phyloP scores from a whole-genome alignment of 2,888 invertebrate species.

The Crepidodera aurea region DNA sequence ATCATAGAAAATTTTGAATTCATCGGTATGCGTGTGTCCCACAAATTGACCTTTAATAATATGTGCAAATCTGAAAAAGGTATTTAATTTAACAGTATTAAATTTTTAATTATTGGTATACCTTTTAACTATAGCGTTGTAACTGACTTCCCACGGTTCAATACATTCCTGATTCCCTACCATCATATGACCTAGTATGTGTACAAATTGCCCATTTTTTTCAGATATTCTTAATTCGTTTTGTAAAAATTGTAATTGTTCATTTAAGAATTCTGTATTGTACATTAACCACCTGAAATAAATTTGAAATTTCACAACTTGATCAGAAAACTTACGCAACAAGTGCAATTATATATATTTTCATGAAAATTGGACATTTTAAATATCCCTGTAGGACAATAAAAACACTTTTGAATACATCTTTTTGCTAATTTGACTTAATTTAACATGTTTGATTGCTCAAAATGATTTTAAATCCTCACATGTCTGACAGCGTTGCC shows the following conservation, averaged over 20 bases:
- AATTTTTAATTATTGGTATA: no score
- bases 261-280: conserved; percentile 74
- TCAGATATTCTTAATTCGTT: conserved; percentile 59
- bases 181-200: conserved; percentile 86
- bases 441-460: no score
- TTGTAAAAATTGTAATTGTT: conserved; percentile 83
- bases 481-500: no score
- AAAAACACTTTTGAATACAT: no score
- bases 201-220: conserved; percentile 74
- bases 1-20: conserved; percentile 75
- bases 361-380: no score
- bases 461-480: no score
- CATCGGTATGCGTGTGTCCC: conserved; percentile 84
- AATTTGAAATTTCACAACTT: no score
- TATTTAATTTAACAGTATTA: no score
- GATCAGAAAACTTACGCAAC: no score
- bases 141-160: conserved; percentile 74
- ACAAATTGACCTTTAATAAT: conserved; percentile 84
- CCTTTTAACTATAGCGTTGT: conserved; percentile 71
- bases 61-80: conserved; percentile 68
- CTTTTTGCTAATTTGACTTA: no score
- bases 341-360: no score
- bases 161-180: conserved; percentile 76
- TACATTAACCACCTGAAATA: conserved; percentile 54
- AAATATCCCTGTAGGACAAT: no score